These are phyloP conservation scores for Tympanuchus pallidicinctus DNA, from an alignment of 2,113 vertebrate species.

Conservation along the genomic window DNA sequence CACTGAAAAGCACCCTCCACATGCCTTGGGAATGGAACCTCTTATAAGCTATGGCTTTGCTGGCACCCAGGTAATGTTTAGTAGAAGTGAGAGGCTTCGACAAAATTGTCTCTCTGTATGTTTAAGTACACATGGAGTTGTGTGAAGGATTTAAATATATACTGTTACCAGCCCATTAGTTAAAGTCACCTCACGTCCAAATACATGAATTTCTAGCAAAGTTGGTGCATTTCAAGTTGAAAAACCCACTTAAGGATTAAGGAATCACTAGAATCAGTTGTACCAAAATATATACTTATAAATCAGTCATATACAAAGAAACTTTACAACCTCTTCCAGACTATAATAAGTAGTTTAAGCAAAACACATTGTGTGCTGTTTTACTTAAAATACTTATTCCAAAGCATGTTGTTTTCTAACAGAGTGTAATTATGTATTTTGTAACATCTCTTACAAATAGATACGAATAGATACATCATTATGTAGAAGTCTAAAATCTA, in stretches of 20 bases:
- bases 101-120: background rate
- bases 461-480: background rate
- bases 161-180: background rate
- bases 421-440: background rate
- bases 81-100: background rate
- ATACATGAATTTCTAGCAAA: background rate
- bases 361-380: background rate
- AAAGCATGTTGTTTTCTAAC: background rate
- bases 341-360: conserved; percentile 37
- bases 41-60: background rate
- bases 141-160: background rate
- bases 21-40: background rate
- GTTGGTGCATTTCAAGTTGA: background rate
- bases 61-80: background rate
- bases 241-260: conserved; percentile 9
- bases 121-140: background rate
- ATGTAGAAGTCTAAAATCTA: background rate
- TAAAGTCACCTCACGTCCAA: background rate
- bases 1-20: background rate
- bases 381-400: conserved; percentile 24
- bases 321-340: background rate
- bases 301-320: background rate
- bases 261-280: background rate
- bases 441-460: background rate
- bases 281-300: background rate